Percentiles rank a stretch among this genome's conserved stretches.
Conservation (phyloP, 2,888 invertebrate genomes). For the Drosophila ochracea region DNA sequence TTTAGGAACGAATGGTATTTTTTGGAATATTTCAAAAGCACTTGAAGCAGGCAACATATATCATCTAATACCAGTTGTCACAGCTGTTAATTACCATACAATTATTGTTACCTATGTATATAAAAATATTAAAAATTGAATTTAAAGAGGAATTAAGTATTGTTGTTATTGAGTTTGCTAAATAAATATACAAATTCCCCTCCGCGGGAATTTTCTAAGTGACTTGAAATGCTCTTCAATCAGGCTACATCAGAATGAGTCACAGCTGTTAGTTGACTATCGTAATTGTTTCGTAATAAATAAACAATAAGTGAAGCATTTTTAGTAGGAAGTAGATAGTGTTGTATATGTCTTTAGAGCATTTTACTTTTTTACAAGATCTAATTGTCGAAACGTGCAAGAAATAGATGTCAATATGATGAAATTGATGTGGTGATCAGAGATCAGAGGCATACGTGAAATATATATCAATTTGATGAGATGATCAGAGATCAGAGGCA, state of each 20-base stretch:
- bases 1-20: neutral
- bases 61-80: neutral
- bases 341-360: neutral
- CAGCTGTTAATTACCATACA: neutral
- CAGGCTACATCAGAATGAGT: neutral
- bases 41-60: neutral
- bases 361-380: neutral
- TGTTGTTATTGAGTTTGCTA: neutral
- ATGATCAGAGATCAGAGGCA: no score
- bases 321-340: neutral
- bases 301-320: neutral
- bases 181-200: neutral
- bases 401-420: neutral
- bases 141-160: neutral
- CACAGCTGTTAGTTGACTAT: neutral
- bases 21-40: neutral
- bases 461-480: neutral
- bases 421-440: neutral
- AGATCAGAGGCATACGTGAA: no score
- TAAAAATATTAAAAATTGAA: neutral
- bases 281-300: neutral
- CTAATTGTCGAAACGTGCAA: neutral
- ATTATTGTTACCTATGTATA: neutral
- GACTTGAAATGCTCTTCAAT: neutral
- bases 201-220: neutral